These are phyloP conservation scores for Mus musculus DNA, from an alignment of 2,113 vertebrate species.

Conservation along the genomic window GRCm39 chr5:129349001-129349500, in stretches of 20 bases:
- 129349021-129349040: not conserved
- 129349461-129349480: not conserved
- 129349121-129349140: not conserved
- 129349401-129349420: not conserved
- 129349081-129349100: not conserved
- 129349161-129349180: too few species aligned
- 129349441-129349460: not conserved
- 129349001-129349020: not conserved
- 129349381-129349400: not conserved
- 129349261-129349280: not conserved
- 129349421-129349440: not conserved
- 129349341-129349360: not conserved
- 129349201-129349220: not conserved
- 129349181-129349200: not conserved
- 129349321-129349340: not conserved
- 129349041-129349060: not conserved
- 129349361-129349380: not conserved
- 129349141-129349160: not conserved
- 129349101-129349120: not conserved
- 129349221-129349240: not conserved
- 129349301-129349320: not conserved
- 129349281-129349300: not conserved
- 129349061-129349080: too few species aligned
- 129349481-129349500: not conserved
- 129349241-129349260: not conserved